Percentiles rank a stretch among this genome's conserved stretches.
phyloP scores from a whole-genome alignment of 2,113 vertebrate species.

The Polypterus bichir region DNA sequence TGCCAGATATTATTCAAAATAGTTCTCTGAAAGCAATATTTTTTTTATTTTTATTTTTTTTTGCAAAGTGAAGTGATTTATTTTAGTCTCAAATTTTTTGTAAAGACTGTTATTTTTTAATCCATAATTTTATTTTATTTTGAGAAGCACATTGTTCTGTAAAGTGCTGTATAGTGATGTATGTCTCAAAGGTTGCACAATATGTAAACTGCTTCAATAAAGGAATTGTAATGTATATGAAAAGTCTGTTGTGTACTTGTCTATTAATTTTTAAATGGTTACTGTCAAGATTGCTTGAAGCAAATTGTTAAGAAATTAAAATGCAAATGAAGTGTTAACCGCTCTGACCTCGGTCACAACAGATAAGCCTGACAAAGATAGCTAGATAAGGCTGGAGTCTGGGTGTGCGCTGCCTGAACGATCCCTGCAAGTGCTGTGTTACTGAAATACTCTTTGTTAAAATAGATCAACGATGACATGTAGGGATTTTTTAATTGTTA shows the following conservation, averaged over 20 bases:
- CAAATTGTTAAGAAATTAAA: background rate
- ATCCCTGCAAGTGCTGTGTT: too few species aligned
- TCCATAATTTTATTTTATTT: background rate
- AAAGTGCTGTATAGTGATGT: conserved; percentile 6
- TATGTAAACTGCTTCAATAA: conserved; percentile 8
- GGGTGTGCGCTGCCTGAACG: too few species aligned
- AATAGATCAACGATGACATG: too few species aligned
- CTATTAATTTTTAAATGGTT: too few species aligned
- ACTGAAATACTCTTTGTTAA: too few species aligned
- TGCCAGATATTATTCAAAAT: background rate
- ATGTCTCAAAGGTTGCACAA: conserved; percentile 8
- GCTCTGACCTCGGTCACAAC: background rate
- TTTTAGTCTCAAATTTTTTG: background rate
- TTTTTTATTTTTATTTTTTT: conserved; percentile 1
- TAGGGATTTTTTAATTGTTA: too few species aligned
- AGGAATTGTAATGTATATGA: conserved; percentile 1
- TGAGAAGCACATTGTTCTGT: conserved; percentile 8
- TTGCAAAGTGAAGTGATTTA: background rate
- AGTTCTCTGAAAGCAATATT: conserved; percentile 1
- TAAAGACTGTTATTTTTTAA: background rate
- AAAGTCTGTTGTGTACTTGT: background rate
- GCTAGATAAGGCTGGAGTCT: too few species aligned
- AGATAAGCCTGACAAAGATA: too few species aligned
- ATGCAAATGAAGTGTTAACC: background rate
- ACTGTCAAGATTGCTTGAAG: background rate